Base-by-base conservation (phyloP, 2,113 vertebrate genomes). In the Cephalopterus ornatus region DNA sequence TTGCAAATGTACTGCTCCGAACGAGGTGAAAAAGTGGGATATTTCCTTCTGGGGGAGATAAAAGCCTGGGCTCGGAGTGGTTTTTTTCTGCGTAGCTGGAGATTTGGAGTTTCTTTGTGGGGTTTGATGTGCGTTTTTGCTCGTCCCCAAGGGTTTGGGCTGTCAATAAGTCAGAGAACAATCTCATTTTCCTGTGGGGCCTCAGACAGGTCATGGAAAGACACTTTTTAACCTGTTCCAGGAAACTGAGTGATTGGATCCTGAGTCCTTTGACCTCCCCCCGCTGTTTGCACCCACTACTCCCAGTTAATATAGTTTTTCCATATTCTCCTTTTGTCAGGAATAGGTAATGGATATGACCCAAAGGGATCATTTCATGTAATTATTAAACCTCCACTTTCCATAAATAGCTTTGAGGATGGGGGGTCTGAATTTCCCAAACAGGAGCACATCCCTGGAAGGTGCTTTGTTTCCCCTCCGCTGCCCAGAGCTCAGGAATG, bases 311-410 rank as follows among this genome's bases (percentile, higher is more conserved):
- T 92, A 61, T 3, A 5, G 21, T 65, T 86, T 93, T 88, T 73
- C 88, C 90, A 70, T 76, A 24, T 88, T 50, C 52, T 74, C 20
- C 17, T 73, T 42, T 52, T 17, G 28, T 79, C 74, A 85, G 65
- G 78, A 93, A 7, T 2, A 76, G 37, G 62, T 67, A 35, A 85
- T 5, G 22, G 66, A 56, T 82, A 50, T 47, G 35, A 88, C 89
- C 82, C 85, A 79, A 47, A 93, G 71, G 74, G 71, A 85, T 41
- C 12, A 4, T 92, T 87, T 24, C 26, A 41, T 37, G 71, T 84
- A 94, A 94, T 89, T 65, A 93, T 82, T 79, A 92, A 93, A 27
- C 82, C 6, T 82, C n/a, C 5, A 7, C 23, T 56, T 92, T 58
- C 95, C 47, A 83, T 35, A 94, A 88, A 92, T 88, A 85, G 61